Evolutionary conservation across 2,888 invertebrate species (phyloP).

Genomic region (Dasypolia templi): DNA sequence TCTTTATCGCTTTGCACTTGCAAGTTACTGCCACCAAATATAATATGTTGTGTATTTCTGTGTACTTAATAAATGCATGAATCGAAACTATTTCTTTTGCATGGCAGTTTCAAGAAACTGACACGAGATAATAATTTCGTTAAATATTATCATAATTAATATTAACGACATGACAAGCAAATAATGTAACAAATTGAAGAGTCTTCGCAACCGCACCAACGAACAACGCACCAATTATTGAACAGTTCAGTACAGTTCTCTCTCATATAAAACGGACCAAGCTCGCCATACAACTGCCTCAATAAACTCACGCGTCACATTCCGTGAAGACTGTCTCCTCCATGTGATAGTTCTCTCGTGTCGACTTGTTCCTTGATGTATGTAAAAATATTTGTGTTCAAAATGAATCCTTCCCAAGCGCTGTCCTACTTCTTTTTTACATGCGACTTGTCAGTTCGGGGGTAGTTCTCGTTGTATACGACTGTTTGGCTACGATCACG

Average conservation of each 20-base stretch:
- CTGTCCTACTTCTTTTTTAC: conserved; percentile 41
- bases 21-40: conserved; percentile 28
- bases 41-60: conserved; percentile 27
- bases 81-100: conserved; percentile 42
- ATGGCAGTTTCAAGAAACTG: conserved; percentile 42
- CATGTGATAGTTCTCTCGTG: conserved; percentile 46
- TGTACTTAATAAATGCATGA: conserved; percentile 53
- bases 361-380: conserved; percentile 46
- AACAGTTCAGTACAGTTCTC: background rate
- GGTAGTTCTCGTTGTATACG: conserved; percentile 25
- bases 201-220: background rate
- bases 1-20: conserved; percentile 41
- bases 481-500: conserved; percentile 38
- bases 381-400: conserved; percentile 59
- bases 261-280: background rate
- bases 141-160: conserved; percentile 4
- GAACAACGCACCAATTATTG: background rate
- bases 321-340: conserved; percentile 2
- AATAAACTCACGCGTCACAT: background rate
- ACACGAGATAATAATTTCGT: conserved; percentile 46
- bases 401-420: conserved; percentile 53
- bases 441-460: conserved; percentile 42
- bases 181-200: background rate
- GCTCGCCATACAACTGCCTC: background rate
- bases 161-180: background rate